Evolutionary conservation across 2,888 invertebrate genomes (phyloP), one percentile per base, ranked within the genome.

Genomic region (Drosophila leonis): DNA sequence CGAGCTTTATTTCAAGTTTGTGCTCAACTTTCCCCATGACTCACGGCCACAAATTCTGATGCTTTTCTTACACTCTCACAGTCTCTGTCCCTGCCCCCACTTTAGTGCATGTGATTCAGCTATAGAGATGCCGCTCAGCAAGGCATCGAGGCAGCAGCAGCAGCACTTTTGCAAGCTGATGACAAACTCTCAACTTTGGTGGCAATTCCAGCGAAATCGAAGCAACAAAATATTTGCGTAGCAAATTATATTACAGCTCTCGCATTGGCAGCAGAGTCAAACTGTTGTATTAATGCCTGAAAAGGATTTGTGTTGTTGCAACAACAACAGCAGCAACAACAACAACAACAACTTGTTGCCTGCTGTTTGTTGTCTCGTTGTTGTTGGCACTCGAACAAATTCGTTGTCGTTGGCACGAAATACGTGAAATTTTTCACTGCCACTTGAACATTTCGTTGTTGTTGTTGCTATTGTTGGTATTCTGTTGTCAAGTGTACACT

Each of bases 341-440:
- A 24, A 24, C 51, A 65, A 31, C 31, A 60, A 51, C 52, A 61
- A 51, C 59, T 57, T 69, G 65, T 76, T 76, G 76, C 59, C 65
- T 56, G 18, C 51, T 56, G 27, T 61, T 41, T 68, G 52, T 44
- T 67, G 51, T 60, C 55, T 46, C 65, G 33, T 8, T 49, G 49
- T n/a, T 68, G 57, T 33, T 27, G 72, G 51, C 72, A 85, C 75
- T 83, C 69, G 70, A 84, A 68, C 70, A 65, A 80, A 72, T 82
- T 77, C 77, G 67, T 72, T 54, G 82, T 63, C 29, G 51, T 64
- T 67, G 64, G 65, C 70, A 66, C 51, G 65, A 79, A 81, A 85
- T 88, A 78, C 78, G 74, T 76, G 80, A 78, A 84, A 85, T 83
- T 80, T 83, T 81, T 83, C 86, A 65, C 77, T 81, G 83, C 71